Conservation (phyloP, 1,140 invertebrate species). For the Pteromalus puparum region DNA sequence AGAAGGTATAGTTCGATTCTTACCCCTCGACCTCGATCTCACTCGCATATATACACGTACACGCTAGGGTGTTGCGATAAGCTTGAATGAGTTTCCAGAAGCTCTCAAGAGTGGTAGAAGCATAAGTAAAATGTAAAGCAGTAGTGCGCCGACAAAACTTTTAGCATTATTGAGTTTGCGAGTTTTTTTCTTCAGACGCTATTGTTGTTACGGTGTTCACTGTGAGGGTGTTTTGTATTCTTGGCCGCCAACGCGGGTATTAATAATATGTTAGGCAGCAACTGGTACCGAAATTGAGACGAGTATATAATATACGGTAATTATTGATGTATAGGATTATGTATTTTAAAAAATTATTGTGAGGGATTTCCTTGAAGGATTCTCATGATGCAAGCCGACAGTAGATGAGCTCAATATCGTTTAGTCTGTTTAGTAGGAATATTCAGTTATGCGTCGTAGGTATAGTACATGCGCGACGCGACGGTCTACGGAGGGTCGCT, state of each 20-base stretch:
- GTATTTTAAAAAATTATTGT: no score
- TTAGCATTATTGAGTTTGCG: conserved; percentile 28
- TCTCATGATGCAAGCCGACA: no score
- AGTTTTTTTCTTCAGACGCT: background rate
- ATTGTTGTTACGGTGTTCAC: background rate
- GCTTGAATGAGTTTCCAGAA: conserved; percentile 27
- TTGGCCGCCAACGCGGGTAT: background rate
- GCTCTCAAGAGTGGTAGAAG: background rate
- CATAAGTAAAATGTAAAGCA: conserved; percentile 40
- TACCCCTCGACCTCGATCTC: background rate
- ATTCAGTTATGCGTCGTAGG: background rate
- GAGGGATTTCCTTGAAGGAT: no score
- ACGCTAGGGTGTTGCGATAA: background rate
- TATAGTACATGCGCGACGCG: background rate
- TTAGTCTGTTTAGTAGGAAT: background rate
- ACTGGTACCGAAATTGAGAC: no score
- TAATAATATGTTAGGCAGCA: background rate
- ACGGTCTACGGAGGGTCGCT: background rate
- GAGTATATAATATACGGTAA: no score
- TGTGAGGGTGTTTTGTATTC: background rate
- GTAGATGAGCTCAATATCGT: background rate
- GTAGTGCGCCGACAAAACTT: background rate
- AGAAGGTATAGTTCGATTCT: conserved; percentile 5
- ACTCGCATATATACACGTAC: background rate
- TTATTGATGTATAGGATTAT: no score